Base-by-base conservation (phyloP, 1,140 invertebrate genomes). In the Tachypleus tridentatus region DNA sequence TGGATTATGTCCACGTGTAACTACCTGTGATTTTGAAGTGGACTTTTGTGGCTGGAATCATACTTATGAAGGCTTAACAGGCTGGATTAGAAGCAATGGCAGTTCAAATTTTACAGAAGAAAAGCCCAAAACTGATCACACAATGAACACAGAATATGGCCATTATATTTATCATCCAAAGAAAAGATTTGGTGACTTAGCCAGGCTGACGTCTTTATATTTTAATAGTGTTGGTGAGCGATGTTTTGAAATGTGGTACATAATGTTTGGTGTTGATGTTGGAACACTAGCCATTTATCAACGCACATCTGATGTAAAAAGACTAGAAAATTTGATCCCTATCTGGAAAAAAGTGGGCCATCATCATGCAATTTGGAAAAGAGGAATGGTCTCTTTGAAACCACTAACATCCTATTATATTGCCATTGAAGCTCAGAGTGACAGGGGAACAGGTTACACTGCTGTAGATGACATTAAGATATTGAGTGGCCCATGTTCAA, bases 171-270 rank as follows among this genome's bases (percentile, higher is more conserved):
- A 60, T 53, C 10, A 70, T 5, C 60, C 65, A 29, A 62, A 49
- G 3, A 52, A 57, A 47, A 56, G 54, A 11, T 51, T 51, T 52
- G 63, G 64, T 49, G 69, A 70, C 57, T 47, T 65, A 3, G 61
- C 60, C 7, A 64, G 53, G 56, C 11, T 70, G 3, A 49, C 57
- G 57, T 70, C 69, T 57, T 63, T 64, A 3, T 4, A 64, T 9
- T 70, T 60, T 11, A 59, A 67, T n/a, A 71, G 65, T 57, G 58
- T 62, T 49, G 70, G 70, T 47, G 63, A 69, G 4, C 50, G 62
- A 61, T 77, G 76, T 63, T 64, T 77, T 9, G 63, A 71, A 10
- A 71, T 76, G 48, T 76, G 68, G 70, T 76, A 76, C 61, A 74
- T 73, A 65, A 78, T 77, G 74, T 75, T 72, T 67, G 77, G 76